Percentiles rank a stretch among this genome's conserved stretches.
Conservation (phyloP, 2,797 vertebrate species). For the Agapornis canus region DNA sequence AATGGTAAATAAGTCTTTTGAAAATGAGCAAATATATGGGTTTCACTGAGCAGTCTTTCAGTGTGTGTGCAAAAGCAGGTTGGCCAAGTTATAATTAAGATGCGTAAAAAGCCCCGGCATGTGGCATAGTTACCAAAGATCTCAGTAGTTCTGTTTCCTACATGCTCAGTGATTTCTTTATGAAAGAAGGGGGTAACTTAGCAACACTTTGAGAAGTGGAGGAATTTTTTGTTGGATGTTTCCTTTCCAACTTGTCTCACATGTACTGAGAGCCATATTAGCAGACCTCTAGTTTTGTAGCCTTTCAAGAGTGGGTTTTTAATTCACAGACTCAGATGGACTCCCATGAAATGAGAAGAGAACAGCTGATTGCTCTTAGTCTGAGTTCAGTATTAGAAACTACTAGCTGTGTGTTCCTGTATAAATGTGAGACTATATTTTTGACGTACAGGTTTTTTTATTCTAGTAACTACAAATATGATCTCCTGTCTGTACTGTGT, state of each 20-base stretch:
- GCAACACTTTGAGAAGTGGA: constrained; percentile 50
- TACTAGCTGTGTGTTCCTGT: not conserved
- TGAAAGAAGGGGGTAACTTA: constrained; percentile 47
- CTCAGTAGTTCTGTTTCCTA: constrained; percentile 40
- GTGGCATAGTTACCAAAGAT: constrained; percentile 21
- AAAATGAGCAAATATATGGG: not conserved
- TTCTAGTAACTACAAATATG: not conserved
- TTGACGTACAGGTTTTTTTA: not conserved
- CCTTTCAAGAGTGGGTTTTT: not conserved
- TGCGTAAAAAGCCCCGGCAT: not conserved
- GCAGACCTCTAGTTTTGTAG: not conserved
- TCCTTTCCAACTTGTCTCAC: not conserved
- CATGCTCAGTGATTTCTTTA: constrained; percentile 31
- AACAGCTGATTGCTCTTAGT: not conserved
- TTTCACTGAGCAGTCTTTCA: not conserved
- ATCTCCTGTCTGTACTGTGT: not conserved
- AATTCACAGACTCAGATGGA: not conserved
- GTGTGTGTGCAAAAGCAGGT: constrained; percentile 6
- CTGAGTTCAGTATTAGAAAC: not conserved
- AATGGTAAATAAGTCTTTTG: not conserved
- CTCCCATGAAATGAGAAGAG: not conserved
- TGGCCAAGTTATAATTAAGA: constrained; percentile 39
- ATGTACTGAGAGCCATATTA: not conserved
- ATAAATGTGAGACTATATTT: not conserved
- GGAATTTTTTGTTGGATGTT: constrained; percentile 39